phyloP scores from a whole-genome alignment of 1,140 invertebrate genomes.

The Teleopsis dalmanni region DNA sequence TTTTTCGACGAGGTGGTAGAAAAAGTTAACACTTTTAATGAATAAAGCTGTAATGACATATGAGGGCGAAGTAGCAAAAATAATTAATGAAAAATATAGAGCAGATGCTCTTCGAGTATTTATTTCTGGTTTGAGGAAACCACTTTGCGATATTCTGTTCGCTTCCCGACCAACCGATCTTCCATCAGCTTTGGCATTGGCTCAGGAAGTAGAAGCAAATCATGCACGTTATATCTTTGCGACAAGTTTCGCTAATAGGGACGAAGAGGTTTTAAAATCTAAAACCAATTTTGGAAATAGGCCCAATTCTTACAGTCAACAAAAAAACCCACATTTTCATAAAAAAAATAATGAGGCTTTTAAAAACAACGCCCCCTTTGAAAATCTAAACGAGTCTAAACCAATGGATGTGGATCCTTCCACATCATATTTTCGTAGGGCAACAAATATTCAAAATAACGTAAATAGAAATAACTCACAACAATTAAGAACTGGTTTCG shows the following conservation, averaged over 20 bases:
- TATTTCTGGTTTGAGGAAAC: constrained; percentile 5
- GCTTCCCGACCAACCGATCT: constrained; percentile 9
- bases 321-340: constrained; percentile 6
- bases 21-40: constrained; percentile 18
- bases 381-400: background rate
- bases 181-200: constrained; percentile 12
- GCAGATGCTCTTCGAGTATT: constrained; percentile 7
- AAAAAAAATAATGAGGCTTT: constrained; percentile 1
- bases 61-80: background rate
- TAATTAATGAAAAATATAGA: constrained; percentile 11
- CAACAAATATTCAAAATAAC: background rate
- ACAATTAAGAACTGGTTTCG: background rate
- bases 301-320: background rate
- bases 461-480: background rate
- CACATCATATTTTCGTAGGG: background rate
- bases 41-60: constrained; percentile 18
- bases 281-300: background rate
- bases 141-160: constrained; percentile 8
- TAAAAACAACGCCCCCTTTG: background rate
- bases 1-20: constrained; percentile 18
- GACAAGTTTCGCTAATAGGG: constrained; percentile 6
- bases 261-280: constrained; percentile 1
- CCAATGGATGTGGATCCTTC: background rate
- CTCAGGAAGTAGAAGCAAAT: constrained; percentile 14
- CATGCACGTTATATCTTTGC: constrained; percentile 8